Evolutionary conservation across 2,797 vertebrate species (phyloP), one percentile per base, ranked within the genome.

Genomic region (Pyrocephalus nanus): DNA sequence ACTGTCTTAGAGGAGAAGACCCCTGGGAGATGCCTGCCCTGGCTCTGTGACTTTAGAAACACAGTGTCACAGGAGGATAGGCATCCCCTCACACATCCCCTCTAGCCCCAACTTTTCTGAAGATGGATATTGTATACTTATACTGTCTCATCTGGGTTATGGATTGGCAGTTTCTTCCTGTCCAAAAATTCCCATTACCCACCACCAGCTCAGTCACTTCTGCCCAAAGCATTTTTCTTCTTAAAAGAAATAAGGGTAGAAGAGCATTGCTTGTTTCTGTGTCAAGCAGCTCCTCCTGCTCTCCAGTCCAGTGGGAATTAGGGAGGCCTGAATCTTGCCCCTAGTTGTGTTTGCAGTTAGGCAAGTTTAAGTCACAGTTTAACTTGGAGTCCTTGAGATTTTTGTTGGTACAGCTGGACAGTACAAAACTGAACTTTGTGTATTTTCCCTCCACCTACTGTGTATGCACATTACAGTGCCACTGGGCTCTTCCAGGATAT

Each of bases 291-390:
- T 87, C 6, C 0, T 36, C 40, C 54, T 30, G 6, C 23, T 69
- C n/a, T 76, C 32, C n/a, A 8, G 4, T 64, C 29, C 17, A 15
- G 10, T 1, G 1, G 29, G 34, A 64, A 42, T 38, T 7, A 58
- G 29, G 30, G 23, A 66, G 1, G 7, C 16, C n/a, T 62, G 38
- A 34, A 30, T 55, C 43, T 70, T 42, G 9, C 4, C 36, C 21
- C 0, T 0, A 4, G 8, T 15, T 78, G 2, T 65, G 16, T 60
- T 81, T 58, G 15, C 23, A 81, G 26, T 36, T 55, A 15, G 0
- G 1, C 16, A 32, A 21, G 16, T n/a, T 20, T 23, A 64, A 77
- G 12, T 69, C 32, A 14, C 4, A 36, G 2, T 47, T 73, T 73
- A 38, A 36, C 30, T 2, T 2, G 32, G 5, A 43, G 76, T 71